Evolutionary conservation across 2,888 invertebrate genomes (phyloP).

Genomic region (Drosophila sordidula): DNA sequence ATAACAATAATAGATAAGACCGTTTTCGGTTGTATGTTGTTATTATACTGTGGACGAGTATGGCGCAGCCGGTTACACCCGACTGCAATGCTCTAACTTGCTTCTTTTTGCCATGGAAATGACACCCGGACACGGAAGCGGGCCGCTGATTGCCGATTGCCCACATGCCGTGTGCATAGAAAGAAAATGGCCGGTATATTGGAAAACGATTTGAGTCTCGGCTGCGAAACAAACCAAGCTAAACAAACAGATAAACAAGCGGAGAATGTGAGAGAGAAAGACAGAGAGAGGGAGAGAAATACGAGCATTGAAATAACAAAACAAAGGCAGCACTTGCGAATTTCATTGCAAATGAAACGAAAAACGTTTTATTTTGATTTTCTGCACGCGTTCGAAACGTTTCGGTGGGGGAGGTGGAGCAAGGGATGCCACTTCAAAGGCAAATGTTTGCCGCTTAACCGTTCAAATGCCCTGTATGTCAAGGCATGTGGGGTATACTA

Average conservation of each 20-base stretch:
- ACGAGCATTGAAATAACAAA: constrained; percentile 32
- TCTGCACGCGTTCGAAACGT: constrained; percentile 67
- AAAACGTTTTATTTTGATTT: constrained; percentile 80
- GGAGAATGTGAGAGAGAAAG: background rate
- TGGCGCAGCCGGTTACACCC: too few species aligned
- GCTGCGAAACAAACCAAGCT: constrained; percentile 25
- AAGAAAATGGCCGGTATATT: constrained; percentile 57
- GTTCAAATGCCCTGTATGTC: constrained; percentile 7
- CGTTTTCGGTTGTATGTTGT: too few species aligned
- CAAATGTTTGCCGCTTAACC: constrained; percentile 53
- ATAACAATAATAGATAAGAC: too few species aligned
- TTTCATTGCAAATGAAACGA: constrained; percentile 80
- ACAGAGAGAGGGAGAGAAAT: constrained; percentile 6
- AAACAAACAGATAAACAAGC: constrained; percentile 18
- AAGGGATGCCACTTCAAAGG: constrained; percentile 56
- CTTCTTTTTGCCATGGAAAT: constrained; percentile 20
- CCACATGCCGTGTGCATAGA: constrained; percentile 75
- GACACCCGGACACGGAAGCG: constrained; percentile 60
- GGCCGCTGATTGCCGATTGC: constrained; percentile 69
- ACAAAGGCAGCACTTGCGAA: constrained; percentile 71
- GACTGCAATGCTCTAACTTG: too few species aligned
- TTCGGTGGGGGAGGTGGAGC: background rate
- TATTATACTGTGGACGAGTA: too few species aligned
- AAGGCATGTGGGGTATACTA: background rate
- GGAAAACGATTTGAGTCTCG: constrained; percentile 65